Evolutionary conservation across 2,888 invertebrate species (phyloP).

Genomic region (Agrotis puta): DNA sequence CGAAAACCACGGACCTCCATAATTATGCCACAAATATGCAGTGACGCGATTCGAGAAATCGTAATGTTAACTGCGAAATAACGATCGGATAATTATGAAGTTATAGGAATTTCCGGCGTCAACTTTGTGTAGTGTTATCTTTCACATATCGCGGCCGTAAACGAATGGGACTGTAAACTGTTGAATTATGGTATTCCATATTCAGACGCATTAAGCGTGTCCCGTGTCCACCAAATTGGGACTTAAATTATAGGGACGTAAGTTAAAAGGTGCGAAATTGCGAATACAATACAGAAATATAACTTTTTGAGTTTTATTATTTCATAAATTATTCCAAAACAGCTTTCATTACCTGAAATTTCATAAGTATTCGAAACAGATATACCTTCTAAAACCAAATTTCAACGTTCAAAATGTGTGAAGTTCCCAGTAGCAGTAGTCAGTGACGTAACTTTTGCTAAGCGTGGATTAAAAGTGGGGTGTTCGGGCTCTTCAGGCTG

Average conservation of each 20-base stretch:
- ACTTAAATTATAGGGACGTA: constrained; percentile 36
- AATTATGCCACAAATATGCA: constrained; percentile 65
- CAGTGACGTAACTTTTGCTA: constrained; percentile 68
- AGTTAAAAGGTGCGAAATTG: constrained; percentile 18
- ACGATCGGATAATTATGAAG: constrained; percentile 65
- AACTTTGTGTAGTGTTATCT: constrained; percentile 49
- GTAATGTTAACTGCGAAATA: constrained; percentile 68
- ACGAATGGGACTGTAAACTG: constrained; percentile 33
- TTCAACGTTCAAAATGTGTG: constrained; percentile 11
- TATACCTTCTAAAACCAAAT: not conserved
- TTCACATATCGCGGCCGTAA: constrained; percentile 49
- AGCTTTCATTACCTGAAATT: not conserved
- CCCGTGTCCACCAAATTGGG: constrained; percentile 25
- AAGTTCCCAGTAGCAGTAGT: constrained; percentile 71
- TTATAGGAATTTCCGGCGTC: constrained; percentile 55
- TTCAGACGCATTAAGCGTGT: constrained; percentile 24
- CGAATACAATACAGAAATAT: not conserved
- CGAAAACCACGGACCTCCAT: constrained; percentile 73
- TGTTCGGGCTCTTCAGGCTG: constrained; percentile 77
- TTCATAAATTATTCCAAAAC: not conserved
- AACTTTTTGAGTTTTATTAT: not conserved
- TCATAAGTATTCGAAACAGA: not conserved
- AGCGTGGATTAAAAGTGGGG: constrained; percentile 85
- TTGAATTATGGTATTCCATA: constrained; percentile 34
- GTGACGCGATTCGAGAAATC: constrained; percentile 57